phyloP scores from a whole-genome alignment of 2,888 invertebrate species.

The Ceramica pisi region DNA sequence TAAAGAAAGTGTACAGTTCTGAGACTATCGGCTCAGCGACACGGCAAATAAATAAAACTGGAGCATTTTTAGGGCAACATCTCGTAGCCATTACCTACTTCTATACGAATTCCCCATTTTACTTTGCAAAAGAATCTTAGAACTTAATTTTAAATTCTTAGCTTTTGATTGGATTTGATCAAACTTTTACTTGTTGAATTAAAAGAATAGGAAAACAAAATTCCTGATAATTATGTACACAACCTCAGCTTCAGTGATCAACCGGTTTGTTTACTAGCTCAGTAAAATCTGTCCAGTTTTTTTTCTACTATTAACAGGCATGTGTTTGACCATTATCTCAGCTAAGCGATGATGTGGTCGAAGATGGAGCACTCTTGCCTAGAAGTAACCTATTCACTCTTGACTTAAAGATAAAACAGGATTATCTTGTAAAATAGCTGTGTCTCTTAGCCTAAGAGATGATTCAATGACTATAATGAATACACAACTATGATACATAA shows the following conservation, averaged over 20 bases:
- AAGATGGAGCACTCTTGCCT: too few species aligned
- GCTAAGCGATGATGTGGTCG: too few species aligned
- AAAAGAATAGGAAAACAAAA: slow-evolving; percentile 30
- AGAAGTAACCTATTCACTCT: too few species aligned
- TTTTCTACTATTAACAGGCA: too few species aligned
- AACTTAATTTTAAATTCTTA: slow-evolving; percentile 8
- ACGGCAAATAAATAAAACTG: slow-evolving; percentile 9
- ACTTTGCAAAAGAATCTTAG: neutral
- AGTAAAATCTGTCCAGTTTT: neutral
- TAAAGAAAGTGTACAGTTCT: slow-evolving; percentile 25
- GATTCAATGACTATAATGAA: neutral
- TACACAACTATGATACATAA: neutral
- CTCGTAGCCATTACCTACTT: neutral
- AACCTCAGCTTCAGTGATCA: slow-evolving; percentile 24
- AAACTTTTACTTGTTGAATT: slow-evolving; percentile 16
- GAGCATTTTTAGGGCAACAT: slow-evolving; percentile 6
- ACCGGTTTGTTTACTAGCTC: neutral
- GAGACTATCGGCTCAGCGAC: slow-evolving; percentile 2
- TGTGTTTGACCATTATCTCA: too few species aligned
- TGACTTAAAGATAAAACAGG: neutral
- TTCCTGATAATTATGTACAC: slow-evolving; percentile 17
- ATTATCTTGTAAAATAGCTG: neutral
- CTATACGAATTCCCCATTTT: neutral
- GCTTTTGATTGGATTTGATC: slow-evolving; percentile 18
- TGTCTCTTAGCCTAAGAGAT: neutral